Base-by-base conservation (phyloP, 2,113 vertebrate genomes). In the Gavialis gangeticus region DNA sequence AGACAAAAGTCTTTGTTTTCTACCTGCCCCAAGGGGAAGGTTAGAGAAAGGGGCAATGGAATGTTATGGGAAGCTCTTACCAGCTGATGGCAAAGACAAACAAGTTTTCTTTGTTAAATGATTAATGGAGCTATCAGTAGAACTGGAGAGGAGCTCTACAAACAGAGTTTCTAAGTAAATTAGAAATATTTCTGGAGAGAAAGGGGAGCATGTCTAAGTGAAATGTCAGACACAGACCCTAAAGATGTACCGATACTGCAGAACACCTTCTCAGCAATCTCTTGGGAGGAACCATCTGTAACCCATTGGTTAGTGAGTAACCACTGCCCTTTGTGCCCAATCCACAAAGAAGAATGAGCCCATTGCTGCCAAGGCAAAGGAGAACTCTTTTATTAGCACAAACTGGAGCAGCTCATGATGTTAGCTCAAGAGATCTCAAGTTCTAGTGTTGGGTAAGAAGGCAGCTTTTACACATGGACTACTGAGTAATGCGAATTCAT, bases 21-120 rank as follows among this genome's bases (percentile, higher is more conserved):
- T 80, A 97, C 96, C 96, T 97, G 95, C 91, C 95, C 94, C 76
- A 96, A n/a, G 92, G 96, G 95, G 94, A 91, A 78, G 71, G 92
- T 96, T 46, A 46, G 7, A 46, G 46, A 46, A 46, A 46, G 46
- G 46, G 46, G 46, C 46, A 46, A 46, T 46, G 46, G 46, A 46
- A 46, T 8, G 46, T 46, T 46, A 46, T 9, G 46, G 8, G 9
- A 46, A 46, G 46, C 46, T 46, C 46, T 46, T 9, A 46, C 46
- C 46, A 46, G 46, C 46, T 9, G 46, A 46, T 46, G 46, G 46
- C 9, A 46, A 7, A 46, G 46, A 46, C 46, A 46, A 46, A 46
- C 46, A 46, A 7, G 8, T 46, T 46, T 46, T 46, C 46, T 46
- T 46, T 46, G 46, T 46, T 46, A 46, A 46, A 46, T 46, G 46